A percentile compares a stretch with the other conserved stretches of the same genome.
Conservation (phyloP, 2,888 invertebrate species). For the Xylota segnis region DNA sequence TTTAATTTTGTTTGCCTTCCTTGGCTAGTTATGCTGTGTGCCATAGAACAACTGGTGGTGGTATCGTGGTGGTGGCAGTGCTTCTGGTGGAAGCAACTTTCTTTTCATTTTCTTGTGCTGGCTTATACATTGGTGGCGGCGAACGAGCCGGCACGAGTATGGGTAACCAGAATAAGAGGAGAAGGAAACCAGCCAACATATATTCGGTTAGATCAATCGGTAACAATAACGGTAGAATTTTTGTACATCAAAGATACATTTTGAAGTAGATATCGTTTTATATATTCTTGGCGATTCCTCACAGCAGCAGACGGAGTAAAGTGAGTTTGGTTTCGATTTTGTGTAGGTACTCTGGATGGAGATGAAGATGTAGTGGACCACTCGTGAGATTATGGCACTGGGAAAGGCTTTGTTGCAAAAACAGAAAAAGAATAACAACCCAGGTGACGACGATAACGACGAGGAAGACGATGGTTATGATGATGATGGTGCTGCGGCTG, state of each 20-base stretch:
- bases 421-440: background rate
- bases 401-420: background rate
- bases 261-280: constrained; percentile 28
- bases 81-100: constrained; percentile 73
- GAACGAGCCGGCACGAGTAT: background rate
- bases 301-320: constrained; percentile 4
- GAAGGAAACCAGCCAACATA: constrained; percentile 47
- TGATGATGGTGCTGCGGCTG: constrained; percentile 15
- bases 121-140: background rate
- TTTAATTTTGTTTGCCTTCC: constrained; percentile 60
- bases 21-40: constrained; percentile 47
- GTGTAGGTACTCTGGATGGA: constrained; percentile 32
- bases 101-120: constrained; percentile 72
- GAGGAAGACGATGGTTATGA: constrained; percentile 21
- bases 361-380: constrained; percentile 25
- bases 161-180: constrained; percentile 29
- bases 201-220: constrained; percentile 68
- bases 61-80: constrained; percentile 29
- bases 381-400: constrained; percentile 22
- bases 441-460: constrained; percentile 24
- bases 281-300: background rate
- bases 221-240: constrained; percentile 72
- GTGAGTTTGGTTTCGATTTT: constrained; percentile 72
- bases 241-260: constrained; percentile 51
- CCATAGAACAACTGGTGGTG: constrained; percentile 48